Percentiles rank a stretch among this genome's conserved stretches.
phyloP scores from a whole-genome alignment of 2,888 invertebrate species.

The Congeria kusceri region DNA sequence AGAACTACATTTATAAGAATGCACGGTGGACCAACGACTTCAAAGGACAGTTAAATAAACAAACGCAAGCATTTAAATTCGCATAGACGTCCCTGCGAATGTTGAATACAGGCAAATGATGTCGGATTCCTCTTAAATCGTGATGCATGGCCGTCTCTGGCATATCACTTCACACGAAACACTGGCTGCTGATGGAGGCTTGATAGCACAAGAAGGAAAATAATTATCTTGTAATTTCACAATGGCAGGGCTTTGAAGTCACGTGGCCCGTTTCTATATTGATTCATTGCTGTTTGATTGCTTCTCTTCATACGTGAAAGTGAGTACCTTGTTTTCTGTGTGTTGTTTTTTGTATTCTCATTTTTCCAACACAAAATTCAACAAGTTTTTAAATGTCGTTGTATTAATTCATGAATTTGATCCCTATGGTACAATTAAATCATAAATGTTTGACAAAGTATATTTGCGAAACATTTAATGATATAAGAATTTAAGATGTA shows the following conservation, averaged over 20 bases:
- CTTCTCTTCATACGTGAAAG: not conserved
- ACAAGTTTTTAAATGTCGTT: no score
- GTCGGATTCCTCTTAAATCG: slow-evolving; percentile 49
- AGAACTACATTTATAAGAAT: no score
- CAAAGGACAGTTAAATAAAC: slow-evolving; percentile 53
- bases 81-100: slow-evolving; percentile 36
- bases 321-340: no score
- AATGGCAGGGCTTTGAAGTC: slow-evolving; percentile 9
- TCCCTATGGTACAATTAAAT: no score
- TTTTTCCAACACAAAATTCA: no score
- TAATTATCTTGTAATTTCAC: slow-evolving; percentile 31
- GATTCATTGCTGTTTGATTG: not conserved
- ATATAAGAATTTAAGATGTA: no score
- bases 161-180: slow-evolving; percentile 39
- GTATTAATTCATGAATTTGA: no score
- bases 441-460: no score
- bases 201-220: slow-evolving; percentile 38
- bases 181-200: slow-evolving; percentile 51
- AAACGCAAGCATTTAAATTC: slow-evolving; percentile 46
- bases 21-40: slow-evolving; percentile 25
- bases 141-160: slow-evolving; percentile 62
- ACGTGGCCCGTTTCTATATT: not conserved
- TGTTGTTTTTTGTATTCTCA: no score
- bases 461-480: no score
- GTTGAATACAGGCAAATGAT: slow-evolving; percentile 51